A percentile compares a stretch with the other conserved stretches of the same genome.
phyloP scores from a whole-genome alignment of 1,140 invertebrate genomes.

The Papilio polyxenes region DNA sequence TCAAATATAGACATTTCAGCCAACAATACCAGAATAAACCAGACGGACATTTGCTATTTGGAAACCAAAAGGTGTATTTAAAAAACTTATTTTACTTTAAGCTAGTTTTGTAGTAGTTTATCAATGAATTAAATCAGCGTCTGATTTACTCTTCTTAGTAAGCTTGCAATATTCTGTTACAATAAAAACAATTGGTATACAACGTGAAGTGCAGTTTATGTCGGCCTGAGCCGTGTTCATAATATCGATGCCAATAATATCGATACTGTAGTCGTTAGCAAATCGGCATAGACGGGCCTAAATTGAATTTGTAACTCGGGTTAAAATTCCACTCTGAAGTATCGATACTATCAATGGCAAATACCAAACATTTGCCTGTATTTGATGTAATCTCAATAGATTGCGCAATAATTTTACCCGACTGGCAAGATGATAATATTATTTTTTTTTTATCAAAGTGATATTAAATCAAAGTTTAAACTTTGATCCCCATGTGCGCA shows the following conservation, averaged over 20 bases:
- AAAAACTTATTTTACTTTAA: too few species aligned
- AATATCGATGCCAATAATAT: conserved; percentile 79
- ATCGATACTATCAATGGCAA: conserved; percentile 57
- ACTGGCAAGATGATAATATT: neutral
- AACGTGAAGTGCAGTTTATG: conserved; percentile 57
- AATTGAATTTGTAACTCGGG: conserved; percentile 78
- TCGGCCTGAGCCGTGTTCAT: conserved; percentile 75
- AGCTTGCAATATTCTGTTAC: too few species aligned
- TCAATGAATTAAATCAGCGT: too few species aligned
- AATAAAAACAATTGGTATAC: neutral
- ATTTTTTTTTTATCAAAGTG: neutral
- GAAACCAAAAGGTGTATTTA: too few species aligned
- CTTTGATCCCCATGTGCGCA: neutral
- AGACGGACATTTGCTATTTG: too few species aligned
- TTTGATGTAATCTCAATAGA: neutral
- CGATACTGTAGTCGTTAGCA: conserved; percentile 60
- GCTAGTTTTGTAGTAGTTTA: too few species aligned
- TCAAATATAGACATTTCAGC: too few species aligned
- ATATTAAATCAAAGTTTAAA: neutral
- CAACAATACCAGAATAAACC: too few species aligned
- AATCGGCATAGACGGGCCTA: conserved; percentile 60
- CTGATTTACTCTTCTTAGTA: too few species aligned
- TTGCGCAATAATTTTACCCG: too few species aligned
- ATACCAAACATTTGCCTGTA: conserved; percentile 28
- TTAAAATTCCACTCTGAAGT: conserved; percentile 72